Percentiles rank a stretch among this genome's conserved stretches.
These are phyloP conservation scores for Scyliorhinus canicula DNA, from an alignment of 2,797 vertebrate species.

Conservation along the genomic window DNA sequence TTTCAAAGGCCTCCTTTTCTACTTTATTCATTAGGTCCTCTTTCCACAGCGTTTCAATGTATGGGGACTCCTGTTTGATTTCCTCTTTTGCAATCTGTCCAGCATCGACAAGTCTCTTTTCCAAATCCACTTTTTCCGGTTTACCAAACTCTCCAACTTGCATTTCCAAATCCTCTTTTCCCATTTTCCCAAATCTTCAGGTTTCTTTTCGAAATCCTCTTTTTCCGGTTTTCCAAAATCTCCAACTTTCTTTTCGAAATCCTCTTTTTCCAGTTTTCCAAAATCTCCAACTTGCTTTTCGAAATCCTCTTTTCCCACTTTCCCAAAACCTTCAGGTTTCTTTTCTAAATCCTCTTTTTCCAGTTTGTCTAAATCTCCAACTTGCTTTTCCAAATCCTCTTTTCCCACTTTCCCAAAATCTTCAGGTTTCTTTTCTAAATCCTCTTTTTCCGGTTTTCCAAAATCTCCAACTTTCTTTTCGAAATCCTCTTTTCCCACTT, in stretches of 20 bases:
- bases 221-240: not conserved
- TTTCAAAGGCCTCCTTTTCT: not conserved
- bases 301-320: not conserved
- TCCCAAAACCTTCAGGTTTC: not conserved
- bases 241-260: not conserved
- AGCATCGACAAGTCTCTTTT: not conserved
- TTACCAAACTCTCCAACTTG: slow-evolving; percentile 41
- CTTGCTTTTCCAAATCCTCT: not conserved
- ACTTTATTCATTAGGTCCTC: not conserved
- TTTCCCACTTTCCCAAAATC: not conserved
- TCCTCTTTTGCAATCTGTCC: not conserved
- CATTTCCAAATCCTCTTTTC: slow-evolving; percentile 42
- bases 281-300: not conserved
- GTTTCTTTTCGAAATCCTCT: not conserved
- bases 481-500: not conserved
- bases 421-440: not conserved
- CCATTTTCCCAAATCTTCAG: not conserved
- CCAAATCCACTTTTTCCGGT: not conserved
- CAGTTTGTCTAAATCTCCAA: not conserved
- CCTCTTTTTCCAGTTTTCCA: not conserved
- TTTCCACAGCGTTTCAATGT: not conserved
- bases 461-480: not conserved
- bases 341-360: not conserved
- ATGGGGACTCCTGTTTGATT: not conserved
- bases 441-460: not conserved